Conservation (phyloP, 2,113 vertebrate species). For the Oreochromis aureus region DNA sequence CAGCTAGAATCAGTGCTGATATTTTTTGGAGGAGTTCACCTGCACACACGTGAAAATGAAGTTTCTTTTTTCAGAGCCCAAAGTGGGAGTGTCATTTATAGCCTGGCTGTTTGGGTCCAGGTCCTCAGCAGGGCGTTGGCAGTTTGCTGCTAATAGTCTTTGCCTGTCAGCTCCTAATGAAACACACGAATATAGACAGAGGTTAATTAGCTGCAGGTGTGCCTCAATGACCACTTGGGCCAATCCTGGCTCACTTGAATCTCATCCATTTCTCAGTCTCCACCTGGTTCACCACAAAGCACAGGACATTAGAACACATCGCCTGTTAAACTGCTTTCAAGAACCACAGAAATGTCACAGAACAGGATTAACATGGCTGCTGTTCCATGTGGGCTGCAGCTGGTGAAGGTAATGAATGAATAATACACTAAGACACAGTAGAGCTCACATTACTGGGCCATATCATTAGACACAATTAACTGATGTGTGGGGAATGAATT, state of each 20-base stretch:
- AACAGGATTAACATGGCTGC: background rate
- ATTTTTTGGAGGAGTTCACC: background rate
- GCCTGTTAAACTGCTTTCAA: background rate
- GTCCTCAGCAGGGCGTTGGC: background rate
- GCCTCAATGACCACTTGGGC: background rate
- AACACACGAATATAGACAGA: background rate
- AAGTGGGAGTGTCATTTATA: background rate
- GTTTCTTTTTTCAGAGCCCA: background rate
- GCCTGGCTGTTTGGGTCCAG: background rate
- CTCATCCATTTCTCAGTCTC: background rate
- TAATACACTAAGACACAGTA: background rate
- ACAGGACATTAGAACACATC: background rate
- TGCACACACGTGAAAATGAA: background rate
- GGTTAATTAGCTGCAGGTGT: constrained; percentile 35
- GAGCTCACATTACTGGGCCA: background rate
- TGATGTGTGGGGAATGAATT: background rate
- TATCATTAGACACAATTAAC: background rate
- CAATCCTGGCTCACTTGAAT: background rate
- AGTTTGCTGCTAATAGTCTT: background rate
- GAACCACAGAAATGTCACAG: background rate
- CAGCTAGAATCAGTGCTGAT: background rate
- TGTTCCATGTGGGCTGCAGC: background rate
- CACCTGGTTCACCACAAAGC: background rate
- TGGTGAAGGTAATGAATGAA: background rate
- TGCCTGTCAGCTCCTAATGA: background rate